Conservation (phyloP, 2,888 invertebrate genomes). For the Lomographa bimaculata region DNA sequence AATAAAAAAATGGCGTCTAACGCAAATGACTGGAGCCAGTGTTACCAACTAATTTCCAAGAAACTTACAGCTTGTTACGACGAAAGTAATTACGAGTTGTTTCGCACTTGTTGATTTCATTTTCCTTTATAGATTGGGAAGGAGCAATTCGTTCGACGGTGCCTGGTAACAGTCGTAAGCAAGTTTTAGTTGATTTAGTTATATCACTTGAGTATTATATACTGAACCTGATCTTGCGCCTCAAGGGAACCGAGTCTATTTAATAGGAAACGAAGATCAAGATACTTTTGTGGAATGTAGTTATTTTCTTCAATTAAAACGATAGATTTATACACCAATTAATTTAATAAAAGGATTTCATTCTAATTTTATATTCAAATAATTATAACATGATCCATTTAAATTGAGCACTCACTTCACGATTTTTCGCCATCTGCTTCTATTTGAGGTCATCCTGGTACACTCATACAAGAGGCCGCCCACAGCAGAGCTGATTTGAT, state of each 20-base stretch:
- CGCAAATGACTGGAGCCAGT: slow-evolving; percentile 30
- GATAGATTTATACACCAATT: too few relatives aligned
- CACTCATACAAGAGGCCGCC: too few relatives aligned
- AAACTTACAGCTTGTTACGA: slow-evolving; percentile 38
- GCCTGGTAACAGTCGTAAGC: slow-evolving; percentile 29
- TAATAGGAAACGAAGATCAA: too few relatives aligned
- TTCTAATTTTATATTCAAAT: too few relatives aligned
- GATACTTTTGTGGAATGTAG: too few relatives aligned
- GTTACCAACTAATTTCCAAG: slow-evolving; percentile 42
- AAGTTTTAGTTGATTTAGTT: slow-evolving; percentile 26
- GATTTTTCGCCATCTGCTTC: too few relatives aligned
- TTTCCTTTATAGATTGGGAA: slow-evolving; percentile 45
- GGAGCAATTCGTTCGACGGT: slow-evolving; percentile 45
- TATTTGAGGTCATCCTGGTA: too few relatives aligned
- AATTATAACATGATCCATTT: too few relatives aligned
- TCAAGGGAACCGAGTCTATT: slow-evolving; percentile 6
- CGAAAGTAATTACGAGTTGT: slow-evolving; percentile 50
- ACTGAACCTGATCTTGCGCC: slow-evolving; percentile 4
- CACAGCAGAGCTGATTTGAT: too few relatives aligned
- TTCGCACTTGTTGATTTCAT: slow-evolving; percentile 54
- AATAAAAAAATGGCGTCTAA: slow-evolving; percentile 17
- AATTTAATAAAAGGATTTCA: too few relatives aligned
- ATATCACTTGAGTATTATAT: slow-evolving; percentile 20
- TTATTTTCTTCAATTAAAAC: too few relatives aligned
- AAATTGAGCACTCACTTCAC: too few relatives aligned